Conservation (phyloP, 2,113 vertebrate species). For the Riparia riparia region DNA sequence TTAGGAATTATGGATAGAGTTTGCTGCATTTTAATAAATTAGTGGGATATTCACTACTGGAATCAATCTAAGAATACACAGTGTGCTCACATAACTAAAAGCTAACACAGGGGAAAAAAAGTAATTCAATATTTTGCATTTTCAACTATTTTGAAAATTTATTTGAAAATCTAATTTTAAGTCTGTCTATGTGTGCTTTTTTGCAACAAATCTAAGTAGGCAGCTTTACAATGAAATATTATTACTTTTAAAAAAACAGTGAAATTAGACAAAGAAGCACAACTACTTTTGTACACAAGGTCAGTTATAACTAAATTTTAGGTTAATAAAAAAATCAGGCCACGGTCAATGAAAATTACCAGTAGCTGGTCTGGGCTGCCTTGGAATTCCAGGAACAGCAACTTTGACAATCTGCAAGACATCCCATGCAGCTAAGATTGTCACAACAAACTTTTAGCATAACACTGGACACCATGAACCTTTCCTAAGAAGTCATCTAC, state of each 20-base stretch:
- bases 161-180: slow-evolving; percentile 35
- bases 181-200: background rate
- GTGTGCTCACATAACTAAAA: background rate
- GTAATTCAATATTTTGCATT: background rate
- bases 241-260: background rate
- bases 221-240: background rate
- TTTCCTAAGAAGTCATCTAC: background rate
- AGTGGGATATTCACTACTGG: background rate
- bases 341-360: background rate
- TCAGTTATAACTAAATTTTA: background rate
- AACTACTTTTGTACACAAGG: background rate
- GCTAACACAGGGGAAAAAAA: background rate
- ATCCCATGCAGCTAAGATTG: background rate
- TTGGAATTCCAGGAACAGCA: background rate
- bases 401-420: background rate
- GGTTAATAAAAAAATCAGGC: background rate
- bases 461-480: background rate
- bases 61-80: background rate
- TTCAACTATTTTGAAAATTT: background rate
- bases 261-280: background rate
- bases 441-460: background rate
- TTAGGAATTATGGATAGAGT: background rate
- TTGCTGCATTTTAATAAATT: background rate
- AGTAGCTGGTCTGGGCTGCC: background rate
- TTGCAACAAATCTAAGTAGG: background rate